These are phyloP conservation scores for Caenorhabditis sp. DNA, from an alignment of 2,888 invertebrate species.

Conservation along the genomic window DNA sequence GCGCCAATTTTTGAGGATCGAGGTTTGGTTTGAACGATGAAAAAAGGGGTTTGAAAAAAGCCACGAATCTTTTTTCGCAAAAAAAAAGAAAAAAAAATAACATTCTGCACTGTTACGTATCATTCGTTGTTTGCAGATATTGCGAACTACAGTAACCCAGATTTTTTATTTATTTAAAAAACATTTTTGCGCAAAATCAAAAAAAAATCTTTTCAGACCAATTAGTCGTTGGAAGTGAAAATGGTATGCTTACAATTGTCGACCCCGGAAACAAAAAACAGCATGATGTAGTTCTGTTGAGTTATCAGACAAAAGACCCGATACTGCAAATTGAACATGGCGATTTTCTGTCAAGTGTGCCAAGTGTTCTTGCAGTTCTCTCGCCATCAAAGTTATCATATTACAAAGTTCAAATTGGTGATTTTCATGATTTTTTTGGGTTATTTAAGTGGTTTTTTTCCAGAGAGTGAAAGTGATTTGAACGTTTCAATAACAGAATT, in stretches of 20 bases:
- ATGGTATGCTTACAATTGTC: constrained; percentile 40
- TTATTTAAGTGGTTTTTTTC: not conserved
- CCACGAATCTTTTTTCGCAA: too few species aligned
- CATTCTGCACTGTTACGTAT: not conserved
- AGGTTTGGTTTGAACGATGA: constrained; percentile 17
- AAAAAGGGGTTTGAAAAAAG: too few species aligned
- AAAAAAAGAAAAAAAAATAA: too few species aligned
- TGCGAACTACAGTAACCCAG: not conserved
- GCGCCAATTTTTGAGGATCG: constrained; percentile 21
- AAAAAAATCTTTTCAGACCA: constrained; percentile 46
- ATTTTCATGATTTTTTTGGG: not conserved
- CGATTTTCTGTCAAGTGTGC: constrained; percentile 19
- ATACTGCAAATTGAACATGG: constrained; percentile 29
- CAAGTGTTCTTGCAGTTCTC: constrained; percentile 21
- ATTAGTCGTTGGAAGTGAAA: constrained; percentile 42
- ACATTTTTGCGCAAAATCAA: too few species aligned
- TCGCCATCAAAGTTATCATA: constrained; percentile 23
- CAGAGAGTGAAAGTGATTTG: constrained; percentile 13
- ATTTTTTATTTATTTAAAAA: too few species aligned
- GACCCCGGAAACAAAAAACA: constrained; percentile 30
- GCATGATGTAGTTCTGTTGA: constrained; percentile 12
- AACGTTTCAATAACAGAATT: constrained; percentile 29
- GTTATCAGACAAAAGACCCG: constrained; percentile 27
- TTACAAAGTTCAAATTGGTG: constrained; percentile 21
- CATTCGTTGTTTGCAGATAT: not conserved